Evolutionary conservation across 2,113 vertebrate genomes (phyloP), one percentile per base, ranked within the genome.

Genomic region (Corythaeola cristata): DNA sequence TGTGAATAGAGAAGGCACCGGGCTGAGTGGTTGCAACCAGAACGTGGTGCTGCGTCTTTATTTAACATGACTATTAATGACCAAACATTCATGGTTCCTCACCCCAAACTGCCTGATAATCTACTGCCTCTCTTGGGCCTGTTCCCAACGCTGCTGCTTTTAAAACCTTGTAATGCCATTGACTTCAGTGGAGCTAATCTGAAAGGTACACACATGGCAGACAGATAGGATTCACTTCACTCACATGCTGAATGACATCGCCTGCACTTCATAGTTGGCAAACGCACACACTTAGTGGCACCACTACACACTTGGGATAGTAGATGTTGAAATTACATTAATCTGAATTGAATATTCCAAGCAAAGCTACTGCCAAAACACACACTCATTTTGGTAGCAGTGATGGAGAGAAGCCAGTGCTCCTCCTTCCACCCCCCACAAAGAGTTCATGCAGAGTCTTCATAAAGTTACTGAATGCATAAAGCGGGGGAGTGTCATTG

Each of bases 341-440:
- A 92, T 89, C 37, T 86, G 83, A 90, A 84, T 35, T 50, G 78
- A 94, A 84, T 88, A 93, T 89, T 92, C 45, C 68, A 87, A 90
- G 86, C 44, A 90, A 93, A 95, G 68, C 33, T 75, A 37, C 68
- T 90, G 96, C 92, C 95, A 95, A 95, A 95, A 64, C 79, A 95
- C 53, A 87, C 72, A 89, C 62, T 39, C 10, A 1, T 75, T 90
- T 92, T 84, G 76, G 95, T 93, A 91, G 92, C 5, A 4, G 72
- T 0, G 5, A 73, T 89, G 89, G 84, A 93, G 32, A 18, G 45
- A 90, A 95, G 89, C 72, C 90, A 94, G 64, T 0, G 12, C 63
- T 95, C 71, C 74, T 96, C 77, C 89, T 88, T 88, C 77, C 49
- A 72, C 28, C 56, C 75, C 62, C 64, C 3, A 27, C 79, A 84